Base-by-base conservation (phyloP, 2,113 vertebrate genomes). In the Tachysurus vachellii region DNA sequence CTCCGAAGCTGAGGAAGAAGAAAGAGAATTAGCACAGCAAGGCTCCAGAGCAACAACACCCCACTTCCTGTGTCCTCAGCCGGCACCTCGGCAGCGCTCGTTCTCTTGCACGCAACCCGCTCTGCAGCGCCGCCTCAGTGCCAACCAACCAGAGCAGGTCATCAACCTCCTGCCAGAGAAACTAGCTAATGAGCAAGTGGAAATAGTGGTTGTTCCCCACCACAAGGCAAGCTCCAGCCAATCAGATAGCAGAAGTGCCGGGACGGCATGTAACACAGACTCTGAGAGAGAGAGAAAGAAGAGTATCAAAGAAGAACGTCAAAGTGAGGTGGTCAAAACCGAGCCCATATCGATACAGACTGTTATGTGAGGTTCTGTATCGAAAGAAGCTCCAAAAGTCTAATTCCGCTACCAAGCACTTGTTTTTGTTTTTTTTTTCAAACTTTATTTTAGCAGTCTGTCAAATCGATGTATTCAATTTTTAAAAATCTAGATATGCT, bases 91-190 rank as follows among this genome's bases (percentile, higher is more conserved):
- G 2, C 95, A 95, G 85, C 94, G 95, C 0, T 96, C 95, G 57
- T 96, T 96, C 56, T 96, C 95, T 16, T 96, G 95, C 90, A 95
- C 94, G 86, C 95, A 96, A 89, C 94, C 95, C 82, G 94, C 95
- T 50, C 87, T 96, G 89, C 95, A 95, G 92, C 95, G 93, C 3
- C 94, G 91, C 86, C 89, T 92, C 85, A 92, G 91, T 8, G 84
- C 66, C 83, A 92, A 91, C 83, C 94, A 95, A 76, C 88, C 92
- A 1, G 95, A 95, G 70, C 93, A 92, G 8, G 91, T 91, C n/a
- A 89, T 93, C 9, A n/a, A 92, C 1, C 88, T 92, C 0, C 89
- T 93, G 86, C 90, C 91, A 2, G 93, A 93, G 85, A 93, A 92
- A 90, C 77, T 86, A 85, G 86, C 93, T 89, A 92, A 77, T 75